Evolutionary conservation across 2,797 vertebrate species (phyloP).

Genomic region (Chromis chromis): DNA sequence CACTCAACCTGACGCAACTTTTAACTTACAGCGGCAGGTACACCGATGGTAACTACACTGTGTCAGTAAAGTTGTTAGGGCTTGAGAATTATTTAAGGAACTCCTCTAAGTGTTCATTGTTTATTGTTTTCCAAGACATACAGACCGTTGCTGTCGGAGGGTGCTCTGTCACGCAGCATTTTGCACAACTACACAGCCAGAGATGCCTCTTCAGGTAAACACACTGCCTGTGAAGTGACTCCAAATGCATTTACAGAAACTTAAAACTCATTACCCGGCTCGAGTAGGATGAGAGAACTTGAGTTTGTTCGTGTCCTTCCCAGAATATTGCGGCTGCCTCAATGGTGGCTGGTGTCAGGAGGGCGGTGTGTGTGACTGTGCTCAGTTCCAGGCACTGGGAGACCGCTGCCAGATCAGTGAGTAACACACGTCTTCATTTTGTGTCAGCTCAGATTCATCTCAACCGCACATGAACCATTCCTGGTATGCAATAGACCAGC

Average conservation of each 20-base stretch:
- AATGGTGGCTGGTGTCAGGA: constrained; percentile 97
- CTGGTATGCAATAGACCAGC: constrained; percentile 23
- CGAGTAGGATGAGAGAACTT: constrained; percentile 15
- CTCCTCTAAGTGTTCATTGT: constrained; percentile 43
- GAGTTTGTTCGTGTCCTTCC: constrained; percentile 53
- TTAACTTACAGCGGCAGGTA: constrained; percentile 50
- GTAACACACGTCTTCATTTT: constrained; percentile 67
- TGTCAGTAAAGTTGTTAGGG: constrained; percentile 46
- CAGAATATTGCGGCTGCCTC: constrained; percentile 95
- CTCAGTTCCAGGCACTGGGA: constrained; percentile 96
- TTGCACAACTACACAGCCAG: constrained; percentile 87
- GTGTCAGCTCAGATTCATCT: constrained; percentile 30
- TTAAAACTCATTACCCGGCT: constrained; percentile 4
- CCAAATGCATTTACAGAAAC: constrained; percentile 5
- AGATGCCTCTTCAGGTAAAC: constrained; percentile 85
- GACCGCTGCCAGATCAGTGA: constrained; percentile 97
- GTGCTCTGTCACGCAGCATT: constrained; percentile 78
- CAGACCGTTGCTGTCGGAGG: constrained; percentile 82
- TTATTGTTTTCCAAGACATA: constrained; percentile 78
- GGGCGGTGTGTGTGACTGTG: constrained; percentile 93
- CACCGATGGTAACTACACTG: constrained; percentile 33
- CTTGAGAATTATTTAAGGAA: constrained; percentile 18
- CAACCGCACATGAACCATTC: constrained; percentile 12
- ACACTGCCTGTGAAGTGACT: neutral
- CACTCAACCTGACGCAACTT: constrained; percentile 71